Evolutionary conservation across 2,888 invertebrate genomes (phyloP).

Genomic region (Phasia obesa): DNA sequence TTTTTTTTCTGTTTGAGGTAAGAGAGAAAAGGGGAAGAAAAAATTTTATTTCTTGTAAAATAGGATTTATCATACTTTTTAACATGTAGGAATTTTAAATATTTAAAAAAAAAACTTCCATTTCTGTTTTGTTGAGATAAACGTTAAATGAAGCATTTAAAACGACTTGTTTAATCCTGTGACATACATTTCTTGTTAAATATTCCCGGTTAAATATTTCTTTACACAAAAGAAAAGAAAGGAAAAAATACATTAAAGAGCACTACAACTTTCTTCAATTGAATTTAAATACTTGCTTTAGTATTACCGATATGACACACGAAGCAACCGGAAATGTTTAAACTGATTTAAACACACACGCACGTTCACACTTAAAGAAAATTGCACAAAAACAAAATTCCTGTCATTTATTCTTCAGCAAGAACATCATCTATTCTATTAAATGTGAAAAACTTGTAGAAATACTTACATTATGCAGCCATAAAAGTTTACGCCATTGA

Average conservation of each 20-base stretch:
- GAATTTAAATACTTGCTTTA: no score
- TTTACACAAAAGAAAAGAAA: no score
- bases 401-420: background rate
- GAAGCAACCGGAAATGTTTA: background rate
- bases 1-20: background rate
- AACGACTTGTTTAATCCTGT: background rate
- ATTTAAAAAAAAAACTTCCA: no score
- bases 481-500: conserved; percentile 91
- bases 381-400: background rate
- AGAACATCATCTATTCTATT: background rate
- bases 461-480: conserved; percentile 93
- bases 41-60: background rate
- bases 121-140: background rate
- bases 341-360: background rate
- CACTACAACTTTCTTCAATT: no score
- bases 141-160: no score
- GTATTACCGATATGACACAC: background rate
- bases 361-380: background rate
- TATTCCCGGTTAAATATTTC: no score
- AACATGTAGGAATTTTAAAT: background rate
- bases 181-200: conserved; percentile 13
- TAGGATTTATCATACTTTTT: background rate
- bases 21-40: background rate
- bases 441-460: conserved; percentile 15
- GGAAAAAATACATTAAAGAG: no score